Evolutionary conservation across 1,140 invertebrate species (phyloP), one percentile per base, ranked within the genome.

Genomic region (Fopius arisanus): DNA sequence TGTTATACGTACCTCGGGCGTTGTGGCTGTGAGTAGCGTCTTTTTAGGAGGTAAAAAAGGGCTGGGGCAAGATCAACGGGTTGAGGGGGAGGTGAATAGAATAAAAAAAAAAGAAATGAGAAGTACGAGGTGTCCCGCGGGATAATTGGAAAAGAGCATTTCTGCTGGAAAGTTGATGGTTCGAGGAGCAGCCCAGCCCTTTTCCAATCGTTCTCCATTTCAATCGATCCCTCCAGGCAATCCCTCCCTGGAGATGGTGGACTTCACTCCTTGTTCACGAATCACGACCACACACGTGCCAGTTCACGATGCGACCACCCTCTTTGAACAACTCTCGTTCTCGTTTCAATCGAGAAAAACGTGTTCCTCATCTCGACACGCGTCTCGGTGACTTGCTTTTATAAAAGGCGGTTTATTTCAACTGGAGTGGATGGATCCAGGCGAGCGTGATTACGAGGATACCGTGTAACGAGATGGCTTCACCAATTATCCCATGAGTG

Each of bases 81-180:
- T n/a, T n/a, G n/a, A n/a, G n/a, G n/a, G 3, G n/a, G 66, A 10
- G n/a, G 37, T 1, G 40, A 26, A 26, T 16, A 54, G 19, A 70
- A 37, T n/a, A n/a, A 48, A 48, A 48, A 48, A 14, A 48, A 48
- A 48, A 43, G 14, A 33, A 31, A n/a, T 6, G 19, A 72, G 65
- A 65, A 43, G 41, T n/a, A 43, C 14, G 9, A 65, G 31, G 23
- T 6, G 6, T 51, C 31, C 51, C 19, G 31, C 16, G 43, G 62
- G 59, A 72, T 72, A 72, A 72, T 72, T 72, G 70, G 70, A 72
- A 72, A 71, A 72, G 40, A 41, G 70, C 29, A 63, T 51, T 72
- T 66, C 65, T 33, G 28, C 26, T 5, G 54, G 23, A 59, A 59
- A 59, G 51, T 54, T 28, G 29, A 65, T 31, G 54, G 14, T 65